Evolutionary conservation across 2,797 vertebrate genomes (phyloP).

Genomic region (Tapera naevia): DNA sequence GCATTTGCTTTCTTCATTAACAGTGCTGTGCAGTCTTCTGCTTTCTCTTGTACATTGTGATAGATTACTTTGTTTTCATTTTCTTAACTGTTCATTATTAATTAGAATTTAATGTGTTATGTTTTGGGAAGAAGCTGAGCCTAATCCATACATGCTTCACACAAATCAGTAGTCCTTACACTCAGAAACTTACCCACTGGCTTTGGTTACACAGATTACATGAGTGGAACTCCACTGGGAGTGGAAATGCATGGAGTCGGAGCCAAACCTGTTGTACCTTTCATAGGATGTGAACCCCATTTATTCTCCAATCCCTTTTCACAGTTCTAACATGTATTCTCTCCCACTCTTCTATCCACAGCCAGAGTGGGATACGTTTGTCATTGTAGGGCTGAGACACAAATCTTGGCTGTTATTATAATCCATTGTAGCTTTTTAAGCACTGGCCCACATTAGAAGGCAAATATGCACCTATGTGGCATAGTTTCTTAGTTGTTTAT

Average conservation of each 20-base stretch:
- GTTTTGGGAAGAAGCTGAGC: neutral
- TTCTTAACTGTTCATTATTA: neutral
- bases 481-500: constrained; percentile 24
- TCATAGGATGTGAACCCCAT: neutral
- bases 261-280: neutral
- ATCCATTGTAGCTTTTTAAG: constrained; percentile 11
- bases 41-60: neutral
- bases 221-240: neutral
- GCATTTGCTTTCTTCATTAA: neutral
- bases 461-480: neutral
- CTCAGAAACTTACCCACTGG: neutral
- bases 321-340: neutral
- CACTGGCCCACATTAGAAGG: neutral
- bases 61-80: neutral
- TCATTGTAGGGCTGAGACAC: neutral
- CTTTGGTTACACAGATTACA: neutral
- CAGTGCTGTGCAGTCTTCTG: neutral
- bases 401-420: neutral
- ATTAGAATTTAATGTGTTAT: neutral
- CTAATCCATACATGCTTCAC: neutral
- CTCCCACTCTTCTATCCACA: neutral
- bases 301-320: neutral
- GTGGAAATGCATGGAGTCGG: neutral
- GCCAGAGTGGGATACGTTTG: neutral
- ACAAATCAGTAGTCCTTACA: rapidly evolving